Evolutionary conservation across 23 tunicate species (phyloP).

Genomic region (Pegea sp.): DNA sequence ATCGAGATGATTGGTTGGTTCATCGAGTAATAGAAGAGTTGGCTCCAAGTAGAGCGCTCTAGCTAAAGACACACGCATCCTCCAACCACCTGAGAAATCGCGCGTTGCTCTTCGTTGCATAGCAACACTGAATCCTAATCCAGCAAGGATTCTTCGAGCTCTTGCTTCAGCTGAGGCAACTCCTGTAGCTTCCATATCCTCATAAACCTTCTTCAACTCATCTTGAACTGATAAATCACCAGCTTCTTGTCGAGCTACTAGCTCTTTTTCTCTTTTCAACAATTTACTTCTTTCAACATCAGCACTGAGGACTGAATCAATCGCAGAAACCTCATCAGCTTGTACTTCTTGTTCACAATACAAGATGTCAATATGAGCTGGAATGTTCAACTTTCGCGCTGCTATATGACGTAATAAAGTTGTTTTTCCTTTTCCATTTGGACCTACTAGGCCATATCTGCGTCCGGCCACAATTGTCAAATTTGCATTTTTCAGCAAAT

Average conservation of each 20-base stretch:
- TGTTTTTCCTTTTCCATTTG: slow-evolving; percentile 98
- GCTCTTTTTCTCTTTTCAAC: slow-evolving; percentile 43
- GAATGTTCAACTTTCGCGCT: slow-evolving; percentile 55
- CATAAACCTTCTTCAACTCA: slow-evolving; percentile 70
- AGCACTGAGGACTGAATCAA: slow-evolving; percentile 84
- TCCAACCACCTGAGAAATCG: slow-evolving; percentile 99
- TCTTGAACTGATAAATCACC: slow-evolving; percentile 78
- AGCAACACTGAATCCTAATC: slow-evolving; percentile 78
- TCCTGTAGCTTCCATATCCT: slow-evolving; percentile 86
- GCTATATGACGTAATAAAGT: slow-evolving; percentile 85
- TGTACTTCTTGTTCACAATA: slow-evolving; percentile 97
- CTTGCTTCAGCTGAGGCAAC: slow-evolving; percentile 87
- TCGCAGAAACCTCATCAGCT: slow-evolving; percentile 82
- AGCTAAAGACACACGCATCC: slow-evolving; percentile 98
- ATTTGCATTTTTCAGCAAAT: slow-evolving; percentile 79
- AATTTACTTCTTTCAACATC: slow-evolving; percentile 52
- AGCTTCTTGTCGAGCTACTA: slow-evolving; percentile 31
- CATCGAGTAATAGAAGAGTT: slow-evolving; percentile 79
- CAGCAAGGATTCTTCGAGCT: slow-evolving; percentile 87
- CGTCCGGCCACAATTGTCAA: slow-evolving; percentile 83
- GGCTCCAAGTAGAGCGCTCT: slow-evolving; percentile 95
- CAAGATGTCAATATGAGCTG: slow-evolving; percentile 79
- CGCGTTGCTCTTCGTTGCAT: slow-evolving; percentile 82
- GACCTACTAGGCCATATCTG: slow-evolving; percentile 94
- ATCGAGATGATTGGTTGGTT: slow-evolving; percentile 99